Evolutionary conservation across 1,140 invertebrate species (phyloP), one percentile per base, ranked within the genome.

Genomic region (Pachypeltis micranthus): DNA sequence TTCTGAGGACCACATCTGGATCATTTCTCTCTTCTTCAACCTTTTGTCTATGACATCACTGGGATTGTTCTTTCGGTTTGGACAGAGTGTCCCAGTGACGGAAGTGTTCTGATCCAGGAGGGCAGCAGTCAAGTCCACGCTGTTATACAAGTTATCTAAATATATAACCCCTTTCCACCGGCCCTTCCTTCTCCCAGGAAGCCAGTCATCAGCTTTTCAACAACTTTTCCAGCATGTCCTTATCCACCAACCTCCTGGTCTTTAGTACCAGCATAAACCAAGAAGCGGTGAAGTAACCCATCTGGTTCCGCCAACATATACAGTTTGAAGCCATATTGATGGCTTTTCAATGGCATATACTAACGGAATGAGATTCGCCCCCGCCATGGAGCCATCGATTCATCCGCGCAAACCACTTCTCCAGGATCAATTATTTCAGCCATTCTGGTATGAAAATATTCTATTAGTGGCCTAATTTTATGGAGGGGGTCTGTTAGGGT

Each of bases 301-400:
- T 65, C 57, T 47, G 67, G 39, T 47, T 63, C 58, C 59, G 69
- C 71, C 7, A 78, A 63, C 59, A 69, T n/a, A n/a, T n/a, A n/a
- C 21, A 72, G 39, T 68, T 74, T 75, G 19, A 75, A 64, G 16
- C 73, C 71, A 67, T 73, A 76, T 63, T 70, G 69, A 58, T 73
- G 67, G 44, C 67, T 67, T 65, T 76, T 76, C 24, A 67, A 69
- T 16, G 73, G 70, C 23, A 75, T 73, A 65, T 77, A 78, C 63
- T 76, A 72, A 28, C 69, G 70, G 55, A 76, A 72, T n/a, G n/a
- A n/a, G 34, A 47, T 39, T 10, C 73, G 59, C 12, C 74, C 74
- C 67, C 71, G 65, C 54, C 73, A 76, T n/a, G 67, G 66, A 12
- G 74, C 63, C 28, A 76, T 72, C 21, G 66, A 67, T 67, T 77